A percentile compares a stretch with the other conserved stretches of the same genome.
Evolutionary conservation across 2,113 vertebrate species (phyloP).

Genomic region (Ornithorhynchus anatinus): DNA sequence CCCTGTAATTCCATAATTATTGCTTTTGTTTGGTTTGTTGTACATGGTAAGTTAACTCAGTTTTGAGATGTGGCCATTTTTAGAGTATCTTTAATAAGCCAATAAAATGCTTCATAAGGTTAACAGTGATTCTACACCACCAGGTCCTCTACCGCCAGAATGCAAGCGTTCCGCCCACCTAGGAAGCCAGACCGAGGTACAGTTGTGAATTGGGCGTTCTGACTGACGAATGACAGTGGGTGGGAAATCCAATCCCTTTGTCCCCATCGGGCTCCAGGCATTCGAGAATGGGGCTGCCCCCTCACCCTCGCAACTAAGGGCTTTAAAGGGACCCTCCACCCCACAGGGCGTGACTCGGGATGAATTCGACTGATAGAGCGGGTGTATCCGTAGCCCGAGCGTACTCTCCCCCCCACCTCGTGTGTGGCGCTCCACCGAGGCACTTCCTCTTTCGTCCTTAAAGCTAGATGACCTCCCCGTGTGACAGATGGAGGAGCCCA

Average conservation of each 20-base stretch:
- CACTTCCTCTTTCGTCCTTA: accelerated
- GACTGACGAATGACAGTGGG: not conserved
- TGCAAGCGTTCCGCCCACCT: not conserved
- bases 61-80: conserved; percentile 47
- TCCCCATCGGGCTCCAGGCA: not conserved
- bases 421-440: accelerated
- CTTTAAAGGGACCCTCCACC: not conserved
- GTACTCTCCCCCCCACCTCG: not conserved
- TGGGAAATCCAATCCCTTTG: not conserved
- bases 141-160: not conserved
- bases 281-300: not conserved
- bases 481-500: not conserved
- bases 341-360: not conserved
- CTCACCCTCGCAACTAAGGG: not conserved
- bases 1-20: conserved; percentile 84
- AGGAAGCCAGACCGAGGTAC: not conserved
- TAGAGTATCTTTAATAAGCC: conserved; percentile 34
- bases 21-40: conserved; percentile 76
- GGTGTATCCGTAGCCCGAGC: not conserved
- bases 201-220: not conserved
- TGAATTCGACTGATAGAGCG: not conserved
- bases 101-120: conserved; percentile 13
- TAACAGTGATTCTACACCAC: conserved; percentile 5
- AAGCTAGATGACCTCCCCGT: not conserved
- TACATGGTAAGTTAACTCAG: conserved; percentile 45